phyloP scores from a whole-genome alignment of 2,113 vertebrate species.

The Paralichthys olivaceus region DNA sequence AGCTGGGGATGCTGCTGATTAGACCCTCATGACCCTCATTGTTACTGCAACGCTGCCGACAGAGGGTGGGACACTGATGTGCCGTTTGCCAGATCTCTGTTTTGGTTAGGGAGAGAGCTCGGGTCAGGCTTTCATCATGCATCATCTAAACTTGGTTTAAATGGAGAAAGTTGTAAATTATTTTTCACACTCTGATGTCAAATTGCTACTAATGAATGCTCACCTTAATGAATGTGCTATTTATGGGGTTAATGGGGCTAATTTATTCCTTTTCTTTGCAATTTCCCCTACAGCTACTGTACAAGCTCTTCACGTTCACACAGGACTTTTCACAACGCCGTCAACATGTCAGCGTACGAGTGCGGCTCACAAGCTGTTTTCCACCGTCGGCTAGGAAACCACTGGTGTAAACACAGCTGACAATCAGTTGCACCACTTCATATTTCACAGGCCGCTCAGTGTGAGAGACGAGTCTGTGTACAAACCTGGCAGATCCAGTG shows the following conservation, averaged over 20 bases:
- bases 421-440: too few species aligned
- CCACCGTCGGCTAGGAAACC: slow-evolving; percentile 54
- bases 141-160: background rate
- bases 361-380: slow-evolving; percentile 56
- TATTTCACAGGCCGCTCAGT: too few species aligned
- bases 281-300: background rate
- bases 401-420: slow-evolving; percentile 48
- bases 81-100: too few species aligned
- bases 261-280: background rate
- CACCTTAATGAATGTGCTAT: too few species aligned
- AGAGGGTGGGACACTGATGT: background rate
- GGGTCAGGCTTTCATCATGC: too few species aligned
- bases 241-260: too few species aligned
- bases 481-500: too few species aligned
- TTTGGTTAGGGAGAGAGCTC: too few species aligned
- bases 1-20: background rate
- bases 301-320: background rate
- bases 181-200: background rate
- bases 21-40: background rate
- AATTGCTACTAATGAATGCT: background rate
- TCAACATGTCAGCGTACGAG: slow-evolving; percentile 41
- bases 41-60: background rate
- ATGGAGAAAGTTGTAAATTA: background rate
- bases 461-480: too few species aligned
- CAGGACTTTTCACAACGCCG: background rate